phyloP scores from a whole-genome alignment of 1,140 invertebrate species.

The Tribolium castaneum region DNA sequence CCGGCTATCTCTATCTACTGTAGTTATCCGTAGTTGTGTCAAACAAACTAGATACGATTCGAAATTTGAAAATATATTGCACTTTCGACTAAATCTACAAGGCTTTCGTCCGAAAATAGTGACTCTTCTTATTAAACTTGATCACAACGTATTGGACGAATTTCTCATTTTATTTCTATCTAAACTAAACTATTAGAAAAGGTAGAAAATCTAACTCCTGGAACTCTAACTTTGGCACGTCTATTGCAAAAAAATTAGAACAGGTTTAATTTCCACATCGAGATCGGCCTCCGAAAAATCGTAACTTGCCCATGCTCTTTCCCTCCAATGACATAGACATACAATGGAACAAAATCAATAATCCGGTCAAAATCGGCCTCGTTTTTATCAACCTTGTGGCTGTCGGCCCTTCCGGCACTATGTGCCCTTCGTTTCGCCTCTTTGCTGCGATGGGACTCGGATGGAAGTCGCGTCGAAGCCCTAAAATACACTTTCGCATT shows the following conservation, averaged over 20 bases:
- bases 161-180: neutral
- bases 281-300: constrained; percentile 74
- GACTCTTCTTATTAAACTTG: neutral
- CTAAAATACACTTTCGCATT: constrained; percentile 60
- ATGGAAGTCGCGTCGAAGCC: constrained; percentile 57
- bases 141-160: constrained; percentile 18
- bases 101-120: constrained; percentile 18
- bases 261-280: constrained; percentile 75
- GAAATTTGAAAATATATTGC: constrained; percentile 14
- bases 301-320: constrained; percentile 76
- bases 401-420: constrained; percentile 62
- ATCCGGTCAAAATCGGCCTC: constrained; percentile 47
- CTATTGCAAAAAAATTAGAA: constrained; percentile 52
- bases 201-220: constrained; percentile 18
- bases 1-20: no score
- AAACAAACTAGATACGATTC: neutral
- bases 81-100: constrained; percentile 27
- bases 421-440: constrained; percentile 59
- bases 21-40: no score
- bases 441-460: constrained; percentile 57
- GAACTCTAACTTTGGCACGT: constrained; percentile 7
- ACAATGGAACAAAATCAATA: constrained; percentile 67
- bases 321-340: constrained; percentile 74
- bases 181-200: constrained; percentile 18
- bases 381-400: constrained; percentile 48